Conservation (phyloP, 2,113 vertebrate species). For the Scytalopus superciliaris region DNA sequence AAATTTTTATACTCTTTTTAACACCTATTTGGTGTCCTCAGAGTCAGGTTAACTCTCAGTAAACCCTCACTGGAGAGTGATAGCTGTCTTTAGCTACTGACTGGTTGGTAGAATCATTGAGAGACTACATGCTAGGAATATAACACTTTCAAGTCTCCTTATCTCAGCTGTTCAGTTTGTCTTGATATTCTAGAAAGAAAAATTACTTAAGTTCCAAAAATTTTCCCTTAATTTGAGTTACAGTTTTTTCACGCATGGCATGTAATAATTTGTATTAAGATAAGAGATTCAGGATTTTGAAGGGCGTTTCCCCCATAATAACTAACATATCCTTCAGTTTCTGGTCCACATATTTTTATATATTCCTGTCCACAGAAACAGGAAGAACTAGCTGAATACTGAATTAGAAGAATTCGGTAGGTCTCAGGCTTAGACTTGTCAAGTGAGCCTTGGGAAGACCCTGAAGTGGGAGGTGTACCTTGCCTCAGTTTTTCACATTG, state of each 20-base stretch:
- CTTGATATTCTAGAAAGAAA: background rate
- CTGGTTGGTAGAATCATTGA: background rate
- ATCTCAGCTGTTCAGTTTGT: background rate
- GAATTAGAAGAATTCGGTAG: background rate
- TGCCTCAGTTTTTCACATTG: background rate
- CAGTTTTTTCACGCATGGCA: background rate
- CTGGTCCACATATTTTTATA: background rate
- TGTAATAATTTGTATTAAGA: background rate
- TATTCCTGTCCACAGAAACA: background rate
- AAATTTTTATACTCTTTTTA: background rate
- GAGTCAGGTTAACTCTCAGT: background rate
- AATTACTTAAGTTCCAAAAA: background rate
- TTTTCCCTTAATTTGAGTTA: background rate
- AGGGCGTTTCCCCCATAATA: accelerated
- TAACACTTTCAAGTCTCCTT: background rate
- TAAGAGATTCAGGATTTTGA: background rate
- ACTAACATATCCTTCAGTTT: background rate
- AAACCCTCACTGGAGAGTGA: background rate
- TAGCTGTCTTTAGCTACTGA: background rate
- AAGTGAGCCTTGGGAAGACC: background rate
- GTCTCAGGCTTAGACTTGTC: background rate
- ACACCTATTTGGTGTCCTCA: background rate
- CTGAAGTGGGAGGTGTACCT: background rate
- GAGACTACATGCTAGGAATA: background rate
- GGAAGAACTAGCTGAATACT: background rate